phyloP scores from a whole-genome alignment of 2,113 vertebrate genomes.

The Fregata magnificens region DNA sequence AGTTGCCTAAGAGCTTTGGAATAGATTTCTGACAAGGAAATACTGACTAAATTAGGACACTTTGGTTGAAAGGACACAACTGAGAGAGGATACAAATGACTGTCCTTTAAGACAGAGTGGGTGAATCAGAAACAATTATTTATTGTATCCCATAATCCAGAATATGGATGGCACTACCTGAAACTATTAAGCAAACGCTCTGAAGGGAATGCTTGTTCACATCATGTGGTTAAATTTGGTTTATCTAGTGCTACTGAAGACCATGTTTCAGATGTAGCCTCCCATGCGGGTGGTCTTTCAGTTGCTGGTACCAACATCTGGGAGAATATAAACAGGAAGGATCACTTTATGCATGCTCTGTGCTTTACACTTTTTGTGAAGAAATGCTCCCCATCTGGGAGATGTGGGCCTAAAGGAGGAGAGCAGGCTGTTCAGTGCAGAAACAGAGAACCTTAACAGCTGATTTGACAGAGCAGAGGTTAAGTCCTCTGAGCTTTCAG shows the following conservation, averaged over 20 bases:
- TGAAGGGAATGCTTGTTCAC: neutral
- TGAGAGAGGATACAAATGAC: neutral
- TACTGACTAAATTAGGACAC: neutral
- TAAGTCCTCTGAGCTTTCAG: neutral
- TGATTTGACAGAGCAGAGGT: neutral
- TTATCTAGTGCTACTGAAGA: neutral
- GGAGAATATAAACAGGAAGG: neutral
- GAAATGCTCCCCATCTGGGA: neutral
- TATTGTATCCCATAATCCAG: neutral
- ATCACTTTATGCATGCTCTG: neutral
- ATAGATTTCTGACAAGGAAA: neutral
- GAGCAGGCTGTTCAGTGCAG: neutral
- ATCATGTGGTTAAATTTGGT: neutral
- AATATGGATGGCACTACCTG: neutral
- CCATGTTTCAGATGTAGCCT: neutral
- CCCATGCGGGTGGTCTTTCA: neutral
- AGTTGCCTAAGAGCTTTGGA: neutral
- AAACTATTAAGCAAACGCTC: neutral
- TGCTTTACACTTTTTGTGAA: neutral
- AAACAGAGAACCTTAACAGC: neutral
- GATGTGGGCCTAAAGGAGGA: neutral
- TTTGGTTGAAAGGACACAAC: neutral
- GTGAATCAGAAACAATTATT: neutral
- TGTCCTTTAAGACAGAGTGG: neutral
- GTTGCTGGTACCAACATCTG: neutral